phyloP scores from a whole-genome alignment of 2,797 vertebrate genomes.

The Lerista edwardsae region DNA sequence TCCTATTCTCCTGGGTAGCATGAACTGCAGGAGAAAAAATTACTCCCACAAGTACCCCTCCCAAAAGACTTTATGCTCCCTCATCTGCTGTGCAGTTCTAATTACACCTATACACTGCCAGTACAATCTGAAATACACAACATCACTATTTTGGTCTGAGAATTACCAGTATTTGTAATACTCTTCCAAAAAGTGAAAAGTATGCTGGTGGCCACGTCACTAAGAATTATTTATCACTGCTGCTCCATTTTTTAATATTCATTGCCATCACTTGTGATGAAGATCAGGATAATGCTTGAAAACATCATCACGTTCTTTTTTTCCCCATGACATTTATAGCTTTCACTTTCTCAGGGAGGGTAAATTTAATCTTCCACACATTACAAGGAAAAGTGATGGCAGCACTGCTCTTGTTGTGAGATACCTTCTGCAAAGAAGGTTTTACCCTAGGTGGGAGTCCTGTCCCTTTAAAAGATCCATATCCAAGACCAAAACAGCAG shows the following conservation, averaged over 20 bases:
- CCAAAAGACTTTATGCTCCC: conserved; percentile 1
- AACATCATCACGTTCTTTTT: background rate
- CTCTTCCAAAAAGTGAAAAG: background rate
- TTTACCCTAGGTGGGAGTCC: background rate
- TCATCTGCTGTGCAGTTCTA: background rate
- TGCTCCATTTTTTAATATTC: background rate
- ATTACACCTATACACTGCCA: conserved; percentile 20
- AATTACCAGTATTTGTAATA: too few species aligned
- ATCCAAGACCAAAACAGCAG: background rate
- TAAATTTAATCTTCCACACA: conserved; percentile 22
- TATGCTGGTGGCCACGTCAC: background rate
- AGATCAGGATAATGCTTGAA: conserved; percentile 8
- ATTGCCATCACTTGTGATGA: conserved; percentile 22
- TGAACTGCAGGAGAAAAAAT: conserved; percentile 11
- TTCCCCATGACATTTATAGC: background rate
- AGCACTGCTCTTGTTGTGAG: conserved; percentile 1
- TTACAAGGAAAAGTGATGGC: conserved; percentile 10
- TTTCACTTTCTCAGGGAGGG: background rate
- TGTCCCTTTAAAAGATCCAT: background rate
- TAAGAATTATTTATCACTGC: background rate
- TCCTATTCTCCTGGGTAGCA: conserved; percentile 30
- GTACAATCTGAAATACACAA: conserved; percentile 15
- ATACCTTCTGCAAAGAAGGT: background rate
- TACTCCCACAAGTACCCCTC: conserved; percentile 20
- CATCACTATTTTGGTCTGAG: background rate